Evolutionary conservation across 2,113 vertebrate species (phyloP).

Genomic region (Toxotes jaculatrix): DNA sequence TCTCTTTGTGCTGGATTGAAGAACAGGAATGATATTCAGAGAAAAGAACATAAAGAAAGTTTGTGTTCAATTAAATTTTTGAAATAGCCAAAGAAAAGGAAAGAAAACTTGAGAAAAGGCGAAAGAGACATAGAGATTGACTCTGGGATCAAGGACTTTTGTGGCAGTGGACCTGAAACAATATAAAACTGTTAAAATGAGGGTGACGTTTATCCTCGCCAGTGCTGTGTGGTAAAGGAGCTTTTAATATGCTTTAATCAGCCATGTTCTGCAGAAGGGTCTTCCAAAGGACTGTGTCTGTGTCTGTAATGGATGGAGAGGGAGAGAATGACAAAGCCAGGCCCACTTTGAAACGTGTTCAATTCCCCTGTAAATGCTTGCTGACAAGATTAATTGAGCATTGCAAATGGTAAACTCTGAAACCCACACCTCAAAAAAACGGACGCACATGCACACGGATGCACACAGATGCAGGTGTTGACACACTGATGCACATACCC

Average conservation of each 20-base stretch:
- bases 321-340: slow-evolving; percentile 76
- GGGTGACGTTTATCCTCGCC: slow-evolving; percentile 50
- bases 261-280: slow-evolving; percentile 47
- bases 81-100: not conserved
- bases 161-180: not conserved
- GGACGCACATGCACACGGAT: slow-evolving; percentile 21
- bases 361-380: slow-evolving; percentile 81
- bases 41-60: not conserved
- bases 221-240: slow-evolving; percentile 33
- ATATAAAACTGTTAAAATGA: slow-evolving; percentile 24
- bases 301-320: slow-evolving; percentile 76
- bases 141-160: slow-evolving; percentile 15
- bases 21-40: slow-evolving; percentile 12
- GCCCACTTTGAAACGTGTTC: slow-evolving; percentile 80
- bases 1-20: slow-evolving; percentile 32
- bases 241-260: slow-evolving; percentile 69
- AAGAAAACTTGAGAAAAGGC: not conserved
- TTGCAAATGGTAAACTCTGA: slow-evolving; percentile 84
- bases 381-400: slow-evolving; percentile 91
- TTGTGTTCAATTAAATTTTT: not conserved
- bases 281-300: slow-evolving; percentile 63
- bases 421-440: slow-evolving; percentile 66
- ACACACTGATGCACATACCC: slow-evolving; percentile 19
- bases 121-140: slow-evolving; percentile 21
- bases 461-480: slow-evolving; percentile 41